Conservation (phyloP, 2,888 invertebrate species). For the Selenia dentaria region DNA sequence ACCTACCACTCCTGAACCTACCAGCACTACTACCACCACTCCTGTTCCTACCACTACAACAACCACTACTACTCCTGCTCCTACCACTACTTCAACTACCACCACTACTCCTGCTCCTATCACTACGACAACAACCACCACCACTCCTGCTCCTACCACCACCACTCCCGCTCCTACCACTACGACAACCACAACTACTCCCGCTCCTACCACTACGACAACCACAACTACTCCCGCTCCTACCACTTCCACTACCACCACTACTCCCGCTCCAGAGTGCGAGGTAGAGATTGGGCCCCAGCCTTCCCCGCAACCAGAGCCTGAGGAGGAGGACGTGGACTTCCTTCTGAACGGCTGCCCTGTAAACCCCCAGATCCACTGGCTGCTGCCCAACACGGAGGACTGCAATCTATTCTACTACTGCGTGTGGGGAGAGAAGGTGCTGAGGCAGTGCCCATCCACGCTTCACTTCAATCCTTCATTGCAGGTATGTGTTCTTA, state of each 20-base stretch:
- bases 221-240: conserved; percentile 17
- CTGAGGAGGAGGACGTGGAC: conserved; percentile 25
- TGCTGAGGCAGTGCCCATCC: conserved; percentile 45
- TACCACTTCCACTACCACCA: conserved; percentile 15
- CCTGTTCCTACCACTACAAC: too few species aligned
- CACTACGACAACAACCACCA: too few species aligned
- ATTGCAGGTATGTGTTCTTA: conserved; percentile 57
- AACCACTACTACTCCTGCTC: too few species aligned
- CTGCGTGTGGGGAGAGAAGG: conserved; percentile 61
- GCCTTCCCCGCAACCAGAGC: conserved; percentile 8
- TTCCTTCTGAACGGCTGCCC: conserved; percentile 68
- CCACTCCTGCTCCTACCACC: too few species aligned
- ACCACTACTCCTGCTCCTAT: too few species aligned
- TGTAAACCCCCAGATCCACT: conserved; percentile 55
- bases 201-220: conserved; percentile 1
- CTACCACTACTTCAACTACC: too few species aligned
- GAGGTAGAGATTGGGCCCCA: conserved; percentile 23
- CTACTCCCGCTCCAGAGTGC: conserved; percentile 21
- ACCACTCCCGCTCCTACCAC: too few species aligned
- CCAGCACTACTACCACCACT: too few species aligned
- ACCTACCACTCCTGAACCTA: conserved; percentile 17
- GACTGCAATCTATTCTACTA: conserved; percentile 66
- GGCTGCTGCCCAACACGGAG: conserved; percentile 58
- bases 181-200: too few species aligned
- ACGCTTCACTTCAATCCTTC: conserved; percentile 57